Evolutionary conservation across 2,113 vertebrate species (phyloP).

Genomic region (Sporophila hypoxantha): DNA sequence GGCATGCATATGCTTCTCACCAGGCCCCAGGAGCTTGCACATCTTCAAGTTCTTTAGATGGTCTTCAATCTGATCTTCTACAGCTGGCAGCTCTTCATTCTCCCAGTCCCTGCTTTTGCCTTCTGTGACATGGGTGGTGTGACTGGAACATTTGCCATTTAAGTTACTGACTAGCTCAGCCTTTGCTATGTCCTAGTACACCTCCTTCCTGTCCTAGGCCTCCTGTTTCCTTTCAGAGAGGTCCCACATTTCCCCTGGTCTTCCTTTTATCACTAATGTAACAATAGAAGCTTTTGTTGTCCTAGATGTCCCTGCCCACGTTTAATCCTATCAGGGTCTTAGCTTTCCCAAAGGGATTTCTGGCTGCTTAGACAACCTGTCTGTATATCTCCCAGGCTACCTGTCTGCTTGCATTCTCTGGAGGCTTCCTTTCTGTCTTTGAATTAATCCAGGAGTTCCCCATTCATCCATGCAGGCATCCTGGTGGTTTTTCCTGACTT

Average conservation of each 20-base stretch:
- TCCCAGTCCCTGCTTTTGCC: neutral
- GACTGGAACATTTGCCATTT: neutral
- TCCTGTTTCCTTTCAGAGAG: neutral
- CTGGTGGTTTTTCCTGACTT: neutral
- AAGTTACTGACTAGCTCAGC: neutral
- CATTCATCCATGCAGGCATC: neutral
- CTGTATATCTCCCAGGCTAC: neutral
- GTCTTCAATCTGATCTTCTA: neutral
- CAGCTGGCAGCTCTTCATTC: neutral
- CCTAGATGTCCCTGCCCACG: neutral
- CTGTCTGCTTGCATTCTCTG: neutral
- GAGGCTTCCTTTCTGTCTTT: neutral
- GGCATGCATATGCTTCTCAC: neutral
- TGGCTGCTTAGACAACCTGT: neutral
- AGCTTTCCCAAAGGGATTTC: neutral
- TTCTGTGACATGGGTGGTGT: neutral
- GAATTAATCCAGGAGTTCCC: neutral
- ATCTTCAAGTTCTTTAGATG: neutral
- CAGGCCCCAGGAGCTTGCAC: no score
- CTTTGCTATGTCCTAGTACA: neutral
- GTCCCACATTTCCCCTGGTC: neutral
- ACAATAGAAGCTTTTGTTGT: neutral
- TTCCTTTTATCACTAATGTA: neutral
- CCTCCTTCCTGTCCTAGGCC: no score
- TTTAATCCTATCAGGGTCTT: neutral